Base-by-base conservation (phyloP, 2,888 invertebrate genomes). In the Amphipyra berbera region DNA sequence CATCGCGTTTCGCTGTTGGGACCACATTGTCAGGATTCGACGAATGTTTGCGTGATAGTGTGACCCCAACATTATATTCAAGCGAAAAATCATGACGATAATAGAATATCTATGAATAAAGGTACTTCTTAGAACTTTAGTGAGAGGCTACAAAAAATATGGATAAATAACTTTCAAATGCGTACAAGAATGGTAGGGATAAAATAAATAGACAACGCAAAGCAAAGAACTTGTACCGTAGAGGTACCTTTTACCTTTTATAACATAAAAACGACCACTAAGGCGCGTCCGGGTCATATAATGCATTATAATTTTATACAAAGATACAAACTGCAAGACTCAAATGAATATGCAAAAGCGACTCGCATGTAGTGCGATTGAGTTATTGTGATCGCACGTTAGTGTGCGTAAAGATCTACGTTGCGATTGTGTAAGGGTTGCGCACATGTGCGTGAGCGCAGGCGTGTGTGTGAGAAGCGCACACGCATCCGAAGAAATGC, bases 281-380 rank as follows among this genome's bases (percentile, higher is more conserved):
- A 79, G 82, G 79, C 68, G 64, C 78, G 80, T 80, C 77, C 82
- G 78, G 90, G 90, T 92, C 92, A 90, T 89, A 92, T 93, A 93
- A 94, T 93, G 92, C 93, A 94, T 94, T 95, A 95, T 95, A 94
- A 95, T 94, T 94, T 94, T 91, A 94, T 94, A 95, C 94, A 93
- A 94, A 92, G 94, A 94, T 94, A 94, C 93, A 90, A 90, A 93
- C 87, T 90, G 89, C 90, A 85, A 88, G 82, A 83, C 82, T 84
- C 88, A 88, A 92, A 95, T 95, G 94, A 95, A 95, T 95, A 95
- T 95, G 94, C 94, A 95, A 92, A 90, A 82, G 85, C 82, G 85
- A 84, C 87, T 89, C 85, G 88, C 85, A 83, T 92, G 90, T 90
- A 85, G 86, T 84, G 81, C 85, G 88, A 94, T 94, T 94, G 94